Percentiles rank a stretch among this genome's conserved stretches.
Conservation (phyloP, 2,888 invertebrate species). For the Crepidodera aurea region DNA sequence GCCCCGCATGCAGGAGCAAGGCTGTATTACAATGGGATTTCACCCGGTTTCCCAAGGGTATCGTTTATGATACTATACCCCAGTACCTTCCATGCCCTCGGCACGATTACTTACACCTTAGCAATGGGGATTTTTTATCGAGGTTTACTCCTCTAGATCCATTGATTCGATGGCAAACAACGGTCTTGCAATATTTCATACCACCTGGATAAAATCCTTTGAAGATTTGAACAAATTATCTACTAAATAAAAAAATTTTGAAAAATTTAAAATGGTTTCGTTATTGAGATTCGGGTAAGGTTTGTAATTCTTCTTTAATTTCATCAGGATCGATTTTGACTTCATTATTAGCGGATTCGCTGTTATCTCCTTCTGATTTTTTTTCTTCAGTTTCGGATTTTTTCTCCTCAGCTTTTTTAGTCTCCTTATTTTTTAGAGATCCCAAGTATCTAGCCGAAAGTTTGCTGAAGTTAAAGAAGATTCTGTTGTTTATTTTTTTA, state of each 20-base stretch:
- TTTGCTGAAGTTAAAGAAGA: constrained; percentile 29
- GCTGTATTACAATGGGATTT: constrained; percentile 30
- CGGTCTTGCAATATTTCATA: background rate
- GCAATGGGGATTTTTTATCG: constrained; percentile 32
- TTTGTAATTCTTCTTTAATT: constrained; percentile 10
- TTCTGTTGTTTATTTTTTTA: constrained; percentile 24
- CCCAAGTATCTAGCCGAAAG: constrained; percentile 25
- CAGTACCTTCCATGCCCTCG: constrained; percentile 29
- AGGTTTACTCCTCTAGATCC: constrained; percentile 32
- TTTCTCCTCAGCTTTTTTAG: no score
- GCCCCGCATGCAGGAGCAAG: constrained; percentile 33
- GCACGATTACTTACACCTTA: constrained; percentile 35
- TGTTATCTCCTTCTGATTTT: background rate
- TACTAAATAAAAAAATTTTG: background rate
- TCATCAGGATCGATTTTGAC: constrained; percentile 5
- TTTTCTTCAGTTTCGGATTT: background rate
- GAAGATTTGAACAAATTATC: background rate
- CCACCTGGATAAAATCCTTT: background rate
- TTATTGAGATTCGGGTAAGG: constrained; percentile 4
- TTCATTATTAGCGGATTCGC: background rate
- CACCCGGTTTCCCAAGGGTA: constrained; percentile 34
- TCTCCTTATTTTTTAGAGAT: background rate
- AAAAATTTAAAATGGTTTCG: background rate
- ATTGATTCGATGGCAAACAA: background rate
- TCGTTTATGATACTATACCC: constrained; percentile 31